These are phyloP conservation scores for Scolopax bukidnonensis DNA, from an alignment of 2,797 vertebrate genomes.

Conservation along the genomic window DNA sequence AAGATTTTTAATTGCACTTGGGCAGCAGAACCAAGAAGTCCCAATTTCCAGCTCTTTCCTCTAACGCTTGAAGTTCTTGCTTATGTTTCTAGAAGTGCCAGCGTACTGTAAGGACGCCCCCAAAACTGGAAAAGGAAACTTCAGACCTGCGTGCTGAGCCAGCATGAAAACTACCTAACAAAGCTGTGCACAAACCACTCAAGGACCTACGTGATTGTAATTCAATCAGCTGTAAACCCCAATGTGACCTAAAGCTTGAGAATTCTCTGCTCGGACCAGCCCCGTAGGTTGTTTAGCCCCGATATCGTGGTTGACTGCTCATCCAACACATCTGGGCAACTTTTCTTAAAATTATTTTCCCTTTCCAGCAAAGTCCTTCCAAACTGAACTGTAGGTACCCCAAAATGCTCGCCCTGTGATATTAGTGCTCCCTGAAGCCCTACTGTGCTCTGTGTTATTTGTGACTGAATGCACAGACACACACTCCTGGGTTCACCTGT, in stretches of 20 bases:
- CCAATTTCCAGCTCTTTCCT: conserved; percentile 30
- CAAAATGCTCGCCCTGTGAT: not conserved
- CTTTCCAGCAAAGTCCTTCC: not conserved
- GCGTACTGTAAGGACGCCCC: conserved; percentile 49
- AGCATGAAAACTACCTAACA: not conserved
- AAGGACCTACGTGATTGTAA: not conserved
- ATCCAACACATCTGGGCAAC: not conserved
- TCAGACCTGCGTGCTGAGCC: not conserved
- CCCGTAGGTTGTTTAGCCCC: not conserved
- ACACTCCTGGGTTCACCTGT: not conserved
- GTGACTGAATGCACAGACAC: not conserved
- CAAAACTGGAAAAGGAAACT: conserved; percentile 28
- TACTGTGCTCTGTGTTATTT: not conserved
- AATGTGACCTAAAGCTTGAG: not conserved
- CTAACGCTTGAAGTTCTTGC: conserved; percentile 21
- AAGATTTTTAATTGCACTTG: not conserved
- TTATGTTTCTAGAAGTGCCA: conserved; percentile 57
- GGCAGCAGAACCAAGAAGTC: conserved; percentile 38
- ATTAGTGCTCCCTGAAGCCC: not conserved
- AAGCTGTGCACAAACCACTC: not conserved
- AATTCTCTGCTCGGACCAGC: not conserved
- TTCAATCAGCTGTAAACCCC: not conserved
- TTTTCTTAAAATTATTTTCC: not conserved
- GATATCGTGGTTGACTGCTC: not conserved
- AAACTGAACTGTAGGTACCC: not conserved